Conservation (phyloP, 1,140 invertebrate species). For the Drosophila navojoa region DNA sequence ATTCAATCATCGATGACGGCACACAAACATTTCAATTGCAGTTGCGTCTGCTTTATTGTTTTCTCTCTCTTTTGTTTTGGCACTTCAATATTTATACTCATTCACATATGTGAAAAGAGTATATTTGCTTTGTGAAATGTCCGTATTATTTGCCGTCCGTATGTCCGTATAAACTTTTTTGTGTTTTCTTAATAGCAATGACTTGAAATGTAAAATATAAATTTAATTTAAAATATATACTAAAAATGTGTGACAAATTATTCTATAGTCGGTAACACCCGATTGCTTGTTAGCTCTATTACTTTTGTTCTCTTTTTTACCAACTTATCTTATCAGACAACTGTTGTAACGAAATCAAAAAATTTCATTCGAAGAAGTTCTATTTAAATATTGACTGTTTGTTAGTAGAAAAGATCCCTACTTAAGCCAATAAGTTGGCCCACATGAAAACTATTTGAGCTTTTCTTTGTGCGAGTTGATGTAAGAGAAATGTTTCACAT, state of each 20-base stretch:
- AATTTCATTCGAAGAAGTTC: conserved; percentile 28
- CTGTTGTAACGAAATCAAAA: conserved; percentile 57
- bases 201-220: too few relatives aligned
- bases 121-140: too few relatives aligned
- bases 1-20: conserved; percentile 74
- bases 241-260: too few relatives aligned
- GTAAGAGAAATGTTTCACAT: neutral
- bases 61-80: conserved; percentile 22
- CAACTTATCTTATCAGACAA: conserved; percentile 65
- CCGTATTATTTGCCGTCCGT: too few relatives aligned
- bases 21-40: conserved; percentile 55
- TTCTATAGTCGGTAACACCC: too few relatives aligned
- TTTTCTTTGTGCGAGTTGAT: conserved; percentile 1
- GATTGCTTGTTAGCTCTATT: conserved; percentile 19
- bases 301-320: neutral
- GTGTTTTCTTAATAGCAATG: too few relatives aligned
- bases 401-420: too few relatives aligned
- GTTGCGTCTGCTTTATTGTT: conserved; percentile 39
- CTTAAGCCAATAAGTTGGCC: too few relatives aligned
- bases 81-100: conserved; percentile 34
- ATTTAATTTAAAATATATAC: too few relatives aligned
- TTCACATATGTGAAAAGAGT: neutral
- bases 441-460: conserved; percentile 10
- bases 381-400: neutral
- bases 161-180: too few relatives aligned